Evolutionary conservation across 2,797 vertebrate genomes (phyloP).

Genomic region (Acanthurus tractus): DNA sequence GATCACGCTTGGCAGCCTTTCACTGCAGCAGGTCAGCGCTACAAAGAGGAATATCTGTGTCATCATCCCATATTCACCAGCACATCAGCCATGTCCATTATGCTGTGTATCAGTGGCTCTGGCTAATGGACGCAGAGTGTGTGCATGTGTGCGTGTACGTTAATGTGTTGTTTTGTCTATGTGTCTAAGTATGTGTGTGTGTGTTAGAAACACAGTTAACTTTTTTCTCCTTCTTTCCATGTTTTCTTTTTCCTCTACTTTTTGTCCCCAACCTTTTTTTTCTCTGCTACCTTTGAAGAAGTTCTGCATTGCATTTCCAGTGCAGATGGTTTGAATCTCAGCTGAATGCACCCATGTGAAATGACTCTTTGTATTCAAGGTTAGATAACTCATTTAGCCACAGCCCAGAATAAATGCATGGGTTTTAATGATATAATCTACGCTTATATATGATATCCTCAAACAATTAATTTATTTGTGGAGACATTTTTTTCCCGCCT

Average conservation of each 20-base stretch:
- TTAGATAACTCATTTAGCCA: constrained; percentile 62
- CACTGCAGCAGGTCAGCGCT: constrained; percentile 92
- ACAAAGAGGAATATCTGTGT: constrained; percentile 88
- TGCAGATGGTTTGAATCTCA: constrained; percentile 48
- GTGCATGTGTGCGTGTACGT: constrained; percentile 47
- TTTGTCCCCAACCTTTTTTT: constrained; percentile 21
- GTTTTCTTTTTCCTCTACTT: constrained; percentile 28
- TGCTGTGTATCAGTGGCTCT: constrained; percentile 67
- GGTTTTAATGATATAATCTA: constrained; percentile 61
- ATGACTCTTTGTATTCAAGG: constrained; percentile 61
- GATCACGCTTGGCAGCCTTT: constrained; percentile 91
- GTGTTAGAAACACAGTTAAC: constrained; percentile 19
- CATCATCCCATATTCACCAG: constrained; percentile 83
- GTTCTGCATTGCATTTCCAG: constrained; percentile 42
- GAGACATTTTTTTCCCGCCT: constrained; percentile 48
- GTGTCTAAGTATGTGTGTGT: constrained; percentile 2
- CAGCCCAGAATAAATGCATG: constrained; percentile 34
- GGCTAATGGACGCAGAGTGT: constrained; percentile 77
- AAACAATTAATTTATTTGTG: constrained; percentile 64
- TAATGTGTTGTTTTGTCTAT: constrained; percentile 52
- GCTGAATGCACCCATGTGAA: constrained; percentile 56
- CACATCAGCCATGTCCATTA: constrained; percentile 82
- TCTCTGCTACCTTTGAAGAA: constrained; percentile 27
- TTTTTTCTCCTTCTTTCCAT: constrained; percentile 28
- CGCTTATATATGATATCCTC: constrained; percentile 37